Base-by-base conservation (phyloP, 2,797 vertebrate genomes). In the Scleropages formosus region DNA sequence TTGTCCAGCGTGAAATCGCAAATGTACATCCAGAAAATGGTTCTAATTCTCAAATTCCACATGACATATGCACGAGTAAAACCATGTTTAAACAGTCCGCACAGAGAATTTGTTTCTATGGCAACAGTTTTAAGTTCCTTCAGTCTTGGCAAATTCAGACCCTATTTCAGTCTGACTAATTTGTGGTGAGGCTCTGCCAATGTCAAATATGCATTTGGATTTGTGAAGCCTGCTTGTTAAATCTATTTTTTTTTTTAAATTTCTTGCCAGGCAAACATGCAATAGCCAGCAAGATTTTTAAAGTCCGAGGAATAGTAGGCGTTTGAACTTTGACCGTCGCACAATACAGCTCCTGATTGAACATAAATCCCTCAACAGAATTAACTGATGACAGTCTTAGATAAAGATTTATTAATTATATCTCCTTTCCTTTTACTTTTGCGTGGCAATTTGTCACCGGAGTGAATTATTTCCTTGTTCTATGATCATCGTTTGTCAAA, bases 31-130 rank as follows among this genome's bases (percentile, higher is more conserved):
- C 53, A 8, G 22, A 20, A 49, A 62, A 53, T 9, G 0, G 47
- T 47, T 49, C 49, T 20, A 51, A 31, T 27, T 72, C 49, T 59
- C 69, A 60, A 16, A 59, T 59, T 60, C 22, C 47, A 71, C 22
- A 13, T 71, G 68, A 71, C 68, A 60, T 72, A 59, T 72, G 70
- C 16, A 31, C 18, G 44, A 60, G 53, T 72, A 72, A 65, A 62
- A 18, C 60, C 26, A 39, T 63, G 26, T 63, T 70, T 64, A 63
- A 39, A 76, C 46, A n/a, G 39, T 53, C 67, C n/a, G 26, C 51
- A 18, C 56, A 75, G n/a, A 51, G 59, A 61, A 27, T 58, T 24
- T 1, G 75, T 76, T 76, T 63, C 75, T 71, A 63, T 70, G 67
- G 75, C 24, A 71, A 71, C 75, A 13, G 46, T 10, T 49, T 31